phyloP scores from a whole-genome alignment of 1,140 invertebrate genomes.

The Vanessa atalanta region DNA sequence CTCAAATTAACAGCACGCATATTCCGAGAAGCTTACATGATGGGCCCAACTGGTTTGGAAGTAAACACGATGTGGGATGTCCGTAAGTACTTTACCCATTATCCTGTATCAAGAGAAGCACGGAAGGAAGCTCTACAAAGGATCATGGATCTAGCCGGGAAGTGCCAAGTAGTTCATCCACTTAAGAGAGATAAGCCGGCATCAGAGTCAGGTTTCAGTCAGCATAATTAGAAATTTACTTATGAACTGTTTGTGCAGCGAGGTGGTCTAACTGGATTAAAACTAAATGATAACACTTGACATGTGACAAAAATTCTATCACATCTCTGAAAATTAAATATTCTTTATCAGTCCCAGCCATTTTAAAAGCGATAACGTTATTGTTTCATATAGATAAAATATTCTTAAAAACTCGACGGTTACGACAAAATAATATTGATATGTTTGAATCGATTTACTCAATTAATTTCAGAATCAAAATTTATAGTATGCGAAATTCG shows the following conservation, averaged over 20 bases:
- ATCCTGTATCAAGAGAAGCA: conserved; percentile 45
- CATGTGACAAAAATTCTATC: conserved; percentile 19
- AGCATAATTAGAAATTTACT: conserved; percentile 45
- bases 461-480: conserved; percentile 4
- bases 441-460: not conserved
- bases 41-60: conserved; percentile 50
- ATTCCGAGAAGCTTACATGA: conserved; percentile 45
- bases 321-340: conserved; percentile 6
- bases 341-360: conserved; percentile 1
- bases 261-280: conserved; percentile 43
- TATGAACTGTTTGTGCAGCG: conserved; percentile 41
- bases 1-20: conserved; percentile 40
- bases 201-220: conserved; percentile 44
- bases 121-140: conserved; percentile 73
- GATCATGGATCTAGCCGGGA: conserved; percentile 68
- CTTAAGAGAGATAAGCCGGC: conserved; percentile 63
- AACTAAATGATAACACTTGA: conserved; percentile 29
- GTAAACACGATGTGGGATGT: conserved; percentile 48
- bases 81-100: conserved; percentile 63
- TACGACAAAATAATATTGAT: not conserved
- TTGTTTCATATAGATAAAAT: conserved; percentile 11
- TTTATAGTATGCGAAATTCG: conserved; percentile 23
- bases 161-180: conserved; percentile 58
- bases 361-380: conserved; percentile 12
- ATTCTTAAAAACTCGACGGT: not conserved